Conservation (phyloP, 2,888 invertebrate species). For the Carabus problematicus region DNA sequence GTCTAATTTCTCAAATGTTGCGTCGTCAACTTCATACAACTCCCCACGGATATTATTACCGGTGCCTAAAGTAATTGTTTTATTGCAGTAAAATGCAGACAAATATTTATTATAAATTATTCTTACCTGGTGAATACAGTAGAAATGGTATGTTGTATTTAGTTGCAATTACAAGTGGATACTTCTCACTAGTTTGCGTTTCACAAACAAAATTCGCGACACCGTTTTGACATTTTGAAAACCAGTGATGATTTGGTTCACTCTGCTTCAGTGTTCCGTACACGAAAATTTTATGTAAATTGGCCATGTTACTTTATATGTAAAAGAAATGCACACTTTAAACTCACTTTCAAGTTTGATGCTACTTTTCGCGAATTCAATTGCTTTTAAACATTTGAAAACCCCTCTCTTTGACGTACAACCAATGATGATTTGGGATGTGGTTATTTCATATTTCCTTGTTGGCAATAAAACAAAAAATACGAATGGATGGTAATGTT, state of each 20-base stretch:
- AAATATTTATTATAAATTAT: constrained; percentile 2
- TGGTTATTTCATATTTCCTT: constrained; percentile 34
- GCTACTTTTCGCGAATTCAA: constrained; percentile 9
- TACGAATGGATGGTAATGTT: constrained; percentile 13
- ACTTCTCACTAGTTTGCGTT: constrained; percentile 73
- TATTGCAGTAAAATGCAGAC: neutral
- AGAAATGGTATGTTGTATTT: constrained; percentile 91
- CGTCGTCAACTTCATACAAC: constrained; percentile 81
- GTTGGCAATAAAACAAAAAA: constrained; percentile 41
- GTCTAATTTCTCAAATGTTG: constrained; percentile 77
- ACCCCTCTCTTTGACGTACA: too few species aligned
- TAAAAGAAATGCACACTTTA: too few species aligned
- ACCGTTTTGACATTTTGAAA: constrained; percentile 71
- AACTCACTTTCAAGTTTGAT: constrained; percentile 2
- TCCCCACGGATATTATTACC: constrained; percentile 76
- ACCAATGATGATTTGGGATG: neutral
- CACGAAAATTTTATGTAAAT: constrained; percentile 78
- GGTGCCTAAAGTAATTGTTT: constrained; percentile 49
- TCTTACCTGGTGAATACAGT: constrained; percentile 72
- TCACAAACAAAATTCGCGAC: constrained; percentile 68
- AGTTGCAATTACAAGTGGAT: constrained; percentile 87
- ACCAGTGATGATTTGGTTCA: constrained; percentile 84
- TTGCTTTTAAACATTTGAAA: constrained; percentile 1
- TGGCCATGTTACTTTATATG: constrained; percentile 11
- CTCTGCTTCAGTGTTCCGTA: constrained; percentile 91